Percentiles rank a stretch among this genome's conserved stretches.
These are phyloP conservation scores for Leptinotarsa defecta DNA, from an alignment of 1,140 invertebrate genomes.

Conservation along the genomic window DNA sequence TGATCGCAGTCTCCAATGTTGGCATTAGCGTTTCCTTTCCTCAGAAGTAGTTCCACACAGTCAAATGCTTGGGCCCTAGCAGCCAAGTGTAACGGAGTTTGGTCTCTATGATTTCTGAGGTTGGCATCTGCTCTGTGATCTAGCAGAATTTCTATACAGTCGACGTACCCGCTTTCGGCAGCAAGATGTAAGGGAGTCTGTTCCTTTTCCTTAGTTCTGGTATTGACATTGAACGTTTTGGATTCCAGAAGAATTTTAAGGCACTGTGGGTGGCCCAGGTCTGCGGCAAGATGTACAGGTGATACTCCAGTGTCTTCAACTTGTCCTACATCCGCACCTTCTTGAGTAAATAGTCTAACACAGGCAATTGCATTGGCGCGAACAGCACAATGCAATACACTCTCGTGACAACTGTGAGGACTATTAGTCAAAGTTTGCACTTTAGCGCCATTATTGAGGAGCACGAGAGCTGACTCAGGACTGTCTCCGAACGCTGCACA, in stretches of 20 bases:
- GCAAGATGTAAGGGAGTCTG: slow-evolving; percentile 80
- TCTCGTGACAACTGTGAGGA: slow-evolving; percentile 71
- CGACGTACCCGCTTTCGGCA: slow-evolving; percentile 75
- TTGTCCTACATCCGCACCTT: slow-evolving; percentile 71
- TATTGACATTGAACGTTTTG: slow-evolving; percentile 66
- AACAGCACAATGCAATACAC: slow-evolving; percentile 77
- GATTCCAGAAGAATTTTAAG: slow-evolving; percentile 71
- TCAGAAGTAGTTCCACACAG: slow-evolving; percentile 74
- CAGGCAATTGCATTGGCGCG: slow-evolving; percentile 75
- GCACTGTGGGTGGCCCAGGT: slow-evolving; percentile 72
- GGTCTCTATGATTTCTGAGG: slow-evolving; percentile 73
- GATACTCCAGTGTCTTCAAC: slow-evolving; percentile 73
- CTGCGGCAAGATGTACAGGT: slow-evolving; percentile 76
- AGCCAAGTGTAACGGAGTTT: slow-evolving; percentile 78
- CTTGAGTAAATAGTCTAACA: slow-evolving; percentile 70
- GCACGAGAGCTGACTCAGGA: slow-evolving; percentile 70
- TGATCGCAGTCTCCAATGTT: slow-evolving; percentile 78
- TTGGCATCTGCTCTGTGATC: slow-evolving; percentile 73
- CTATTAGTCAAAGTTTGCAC: slow-evolving; percentile 59
- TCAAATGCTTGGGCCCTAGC: slow-evolving; percentile 76
- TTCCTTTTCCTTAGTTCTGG: slow-evolving; percentile 67
- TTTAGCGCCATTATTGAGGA: slow-evolving; percentile 69
- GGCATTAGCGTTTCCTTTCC: slow-evolving; percentile 72
- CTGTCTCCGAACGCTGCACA: slow-evolving; percentile 82
- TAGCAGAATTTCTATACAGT: slow-evolving; percentile 73